Base-by-base conservation (phyloP, 2,113 vertebrate species). In the Pheucticus melanocephalus region DNA sequence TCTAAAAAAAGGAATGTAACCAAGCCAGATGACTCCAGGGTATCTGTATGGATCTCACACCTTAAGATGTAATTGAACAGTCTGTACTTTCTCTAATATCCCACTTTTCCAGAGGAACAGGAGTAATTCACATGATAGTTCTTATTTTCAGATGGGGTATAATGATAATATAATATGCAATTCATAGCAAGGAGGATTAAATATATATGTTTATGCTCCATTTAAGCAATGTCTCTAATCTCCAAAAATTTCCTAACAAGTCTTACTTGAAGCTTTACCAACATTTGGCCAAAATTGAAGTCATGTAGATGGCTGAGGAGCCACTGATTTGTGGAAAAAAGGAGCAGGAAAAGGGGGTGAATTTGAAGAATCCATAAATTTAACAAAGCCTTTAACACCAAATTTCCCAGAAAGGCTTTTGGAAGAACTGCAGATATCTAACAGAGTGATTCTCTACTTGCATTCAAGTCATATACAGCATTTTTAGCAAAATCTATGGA, bases 91-190 rank as follows among this genome's bases (percentile, higher is more conserved):
- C 71, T 21, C 40, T 33, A 85, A 83, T 56, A 94, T 35, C 70
- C 45, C 54, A 78, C 75, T 86, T 82, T 88, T 91, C 91, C 90
- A 88, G 94, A 84, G 18, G 48, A 91, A 42, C 73, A 76, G 70
- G 51, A 88, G 25, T 56, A 65, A 84, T 91, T 92, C 33, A 84
- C 28, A 56, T 69, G 20, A 72, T 48, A 53, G 47, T 2, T 79
- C 61, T 66, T 31, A 50, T 79, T 88, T 88, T 73, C 59, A 85
- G 75, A 90, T 65, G 21, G 24, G 27, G 16, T 73, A 12, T 25
- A 79, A 85, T 10, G 48, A 75, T 59, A 77, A 73, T 24, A 24
- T 10, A 86, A 51, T 24, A 31, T 9, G 33, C 45, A 79, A 63
- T 61, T 44, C 39, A 21, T 3, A 82, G 61, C 65, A 16, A 68